These are phyloP conservation scores for Bothrops jararaca DNA, from an alignment of 2,113 vertebrate species.

Conservation along the genomic window DNA sequence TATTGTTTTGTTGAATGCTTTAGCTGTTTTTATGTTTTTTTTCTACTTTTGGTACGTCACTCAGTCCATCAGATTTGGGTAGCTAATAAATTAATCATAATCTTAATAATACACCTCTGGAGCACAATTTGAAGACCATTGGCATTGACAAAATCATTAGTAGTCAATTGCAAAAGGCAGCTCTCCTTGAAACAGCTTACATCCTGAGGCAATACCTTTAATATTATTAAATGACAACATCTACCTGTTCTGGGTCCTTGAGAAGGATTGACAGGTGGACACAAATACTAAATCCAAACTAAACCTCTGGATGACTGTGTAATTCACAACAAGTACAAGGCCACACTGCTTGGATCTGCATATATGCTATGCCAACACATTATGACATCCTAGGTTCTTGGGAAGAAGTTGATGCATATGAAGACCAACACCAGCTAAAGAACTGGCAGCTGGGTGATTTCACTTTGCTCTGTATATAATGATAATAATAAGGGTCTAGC, in stretches of 20 bases:
- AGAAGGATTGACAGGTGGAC: not conserved
- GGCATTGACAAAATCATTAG: not conserved
- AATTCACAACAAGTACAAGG: not conserved
- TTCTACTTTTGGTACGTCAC: not conserved
- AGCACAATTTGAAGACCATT: not conserved
- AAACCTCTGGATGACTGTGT: not conserved
- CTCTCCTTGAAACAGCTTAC: not conserved
- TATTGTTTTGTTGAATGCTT: not conserved
- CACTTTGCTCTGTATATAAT: not conserved
- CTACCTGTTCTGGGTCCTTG: not conserved
- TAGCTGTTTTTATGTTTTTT: not conserved
- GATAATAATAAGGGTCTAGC: not conserved
- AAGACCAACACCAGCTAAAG: not conserved
- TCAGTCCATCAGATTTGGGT: not conserved
- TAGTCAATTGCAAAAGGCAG: not conserved
- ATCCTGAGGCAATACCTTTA: not conserved
- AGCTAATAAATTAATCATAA: not conserved
- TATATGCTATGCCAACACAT: not conserved
- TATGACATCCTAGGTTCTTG: not conserved
- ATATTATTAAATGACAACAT: not conserved
- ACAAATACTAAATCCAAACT: not conserved
- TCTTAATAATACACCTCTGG: not conserved
- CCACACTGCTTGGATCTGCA: not conserved
- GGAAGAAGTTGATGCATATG: not conserved
- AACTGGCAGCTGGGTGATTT: not conserved